Percentiles rank a stretch among this genome's conserved stretches.
phyloP scores from a whole-genome alignment of 2,113 vertebrate species.

The Crotalus viridis region DNA sequence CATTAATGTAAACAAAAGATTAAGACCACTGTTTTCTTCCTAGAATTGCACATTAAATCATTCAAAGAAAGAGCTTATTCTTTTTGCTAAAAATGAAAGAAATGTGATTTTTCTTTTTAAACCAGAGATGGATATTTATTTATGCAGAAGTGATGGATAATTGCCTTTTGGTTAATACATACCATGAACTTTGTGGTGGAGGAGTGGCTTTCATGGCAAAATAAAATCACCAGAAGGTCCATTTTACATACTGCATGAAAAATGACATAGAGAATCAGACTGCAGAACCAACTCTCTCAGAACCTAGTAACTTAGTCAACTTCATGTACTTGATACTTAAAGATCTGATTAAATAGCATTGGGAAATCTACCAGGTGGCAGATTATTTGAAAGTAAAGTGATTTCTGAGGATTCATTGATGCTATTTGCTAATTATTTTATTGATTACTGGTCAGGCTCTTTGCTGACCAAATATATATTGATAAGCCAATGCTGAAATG shows the following conservation, averaged over 20 bases:
- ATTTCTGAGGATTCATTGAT: not conserved
- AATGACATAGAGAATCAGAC: not conserved
- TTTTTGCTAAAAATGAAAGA: too few species aligned
- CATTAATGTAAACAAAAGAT: slow-evolving; percentile 43
- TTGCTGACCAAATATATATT: not conserved
- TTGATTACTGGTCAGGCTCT: not conserved
- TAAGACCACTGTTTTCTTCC: slow-evolving; percentile 40
- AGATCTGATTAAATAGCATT: not conserved
- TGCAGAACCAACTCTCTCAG: not conserved
- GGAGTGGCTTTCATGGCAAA: too few species aligned
- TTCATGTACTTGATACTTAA: not conserved
- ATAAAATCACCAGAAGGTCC: too few species aligned
- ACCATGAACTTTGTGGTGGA: too few species aligned
- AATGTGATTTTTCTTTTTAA: too few species aligned
- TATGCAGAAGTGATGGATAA: too few species aligned
- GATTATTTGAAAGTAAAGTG: not conserved
- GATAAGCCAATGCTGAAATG: not conserved
- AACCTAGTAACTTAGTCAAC: not conserved
- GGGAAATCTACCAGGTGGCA: not conserved
- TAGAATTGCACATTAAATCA: not conserved
- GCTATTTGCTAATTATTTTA: not conserved
- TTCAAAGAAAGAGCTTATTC: not conserved
- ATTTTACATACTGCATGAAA: not conserved
- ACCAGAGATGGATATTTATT: too few species aligned
- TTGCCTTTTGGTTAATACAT: too few species aligned